Evolutionary conservation across 2,113 vertebrate species (phyloP).

Genomic region (Anolis carolinensis): DNA sequence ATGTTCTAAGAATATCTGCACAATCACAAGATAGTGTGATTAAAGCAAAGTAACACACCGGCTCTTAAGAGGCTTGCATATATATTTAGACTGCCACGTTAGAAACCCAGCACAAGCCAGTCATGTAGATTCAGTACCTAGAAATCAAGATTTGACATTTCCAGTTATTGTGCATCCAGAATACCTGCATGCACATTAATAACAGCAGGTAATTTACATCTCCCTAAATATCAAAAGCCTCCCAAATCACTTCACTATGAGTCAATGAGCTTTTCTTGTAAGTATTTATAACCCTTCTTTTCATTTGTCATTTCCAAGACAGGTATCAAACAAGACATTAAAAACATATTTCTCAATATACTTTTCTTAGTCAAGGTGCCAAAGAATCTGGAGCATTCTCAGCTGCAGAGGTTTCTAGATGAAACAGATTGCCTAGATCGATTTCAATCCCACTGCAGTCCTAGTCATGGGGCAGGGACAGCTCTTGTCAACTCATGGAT

Average conservation of each 20-base stretch:
- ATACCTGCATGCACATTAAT: constrained; percentile 7
- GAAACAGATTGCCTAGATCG: too few species aligned
- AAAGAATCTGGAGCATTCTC: too few species aligned
- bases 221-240: constrained; percentile 29
- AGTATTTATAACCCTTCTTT: constrained; percentile 59
- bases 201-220: constrained; percentile 39
- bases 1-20: neutral
- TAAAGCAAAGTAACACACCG: neutral
- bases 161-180: constrained; percentile 2
- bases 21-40: neutral
- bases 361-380: too few species aligned
- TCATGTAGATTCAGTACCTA: constrained; percentile 27
- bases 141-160: constrained; percentile 6
- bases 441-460: too few species aligned
- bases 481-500: too few species aligned
- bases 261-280: constrained; percentile 49
- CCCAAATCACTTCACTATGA: constrained; percentile 52
- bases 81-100: neutral
- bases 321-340: constrained; percentile 21
- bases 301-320: constrained; percentile 43
- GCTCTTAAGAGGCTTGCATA: neutral
- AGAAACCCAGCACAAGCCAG: neutral
- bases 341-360: neutral
- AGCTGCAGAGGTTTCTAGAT: too few species aligned
- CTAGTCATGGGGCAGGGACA: too few species aligned